Base-by-base conservation (phyloP, 1,140 invertebrate genomes). In the Papilio dardanus region DNA sequence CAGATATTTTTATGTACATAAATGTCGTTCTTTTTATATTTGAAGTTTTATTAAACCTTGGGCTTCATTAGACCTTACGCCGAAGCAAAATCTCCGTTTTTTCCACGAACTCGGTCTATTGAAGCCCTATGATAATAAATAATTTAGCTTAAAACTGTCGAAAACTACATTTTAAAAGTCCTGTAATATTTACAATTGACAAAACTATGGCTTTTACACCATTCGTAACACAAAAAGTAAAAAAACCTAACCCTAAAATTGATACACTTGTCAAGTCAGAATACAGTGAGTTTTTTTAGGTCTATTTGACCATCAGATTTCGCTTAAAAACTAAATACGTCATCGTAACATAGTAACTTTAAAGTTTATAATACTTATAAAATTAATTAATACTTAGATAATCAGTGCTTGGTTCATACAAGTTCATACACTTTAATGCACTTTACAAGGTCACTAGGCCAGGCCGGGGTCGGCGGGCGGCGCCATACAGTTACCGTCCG, bases 401-500 rank as follows among this genome's bases (percentile, higher is more conserved):
- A 54, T 54, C 21, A 54, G 50, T 54, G 19, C 50, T 2, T 54
- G 50, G n/a, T 62, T 2, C 1, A 21, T 54, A 21, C 46, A 54
- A 54, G 54, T 62, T 12, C 4, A 65, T n/a, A 19, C n/a, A 30
- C 77, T n/a, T n/a, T n/a, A n/a, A n/a, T n/a, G n/a, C n/a, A n/a
- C n/a, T n/a, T n/a, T n/a, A n/a, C n/a, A n/a, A n/a, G n/a, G n/a
- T n/a, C n/a, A n/a, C n/a, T 89, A 90, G 0, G 90, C 19, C 0
- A 91, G 78, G 1, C 84, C 84, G 3, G 89, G 83, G 35, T 92
- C 89, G 0, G 89, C 82, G 0, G 88, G 90, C 1, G 95, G 94
- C 0, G 93, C 94, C 96, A 98, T 97, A 77, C 96, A 97, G 89
- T 98, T 98, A 7, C 98, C 98, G 91, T 99, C 98, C 1, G 98